phyloP scores from a whole-genome alignment of 2,888 invertebrate species.

The Apamea monoglypha region DNA sequence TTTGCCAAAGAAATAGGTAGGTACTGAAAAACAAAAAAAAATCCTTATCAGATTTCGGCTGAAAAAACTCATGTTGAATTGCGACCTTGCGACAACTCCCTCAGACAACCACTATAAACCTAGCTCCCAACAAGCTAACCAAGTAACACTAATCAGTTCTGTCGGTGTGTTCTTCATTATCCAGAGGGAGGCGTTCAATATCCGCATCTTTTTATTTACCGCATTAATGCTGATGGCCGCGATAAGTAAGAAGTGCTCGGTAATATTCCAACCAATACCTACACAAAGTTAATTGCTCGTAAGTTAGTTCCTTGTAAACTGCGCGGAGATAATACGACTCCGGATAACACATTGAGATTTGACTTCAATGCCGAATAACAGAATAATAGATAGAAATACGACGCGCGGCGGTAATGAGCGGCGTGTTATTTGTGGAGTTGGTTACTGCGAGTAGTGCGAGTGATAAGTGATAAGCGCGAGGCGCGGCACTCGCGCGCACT shows the following conservation, averaged over 20 bases:
- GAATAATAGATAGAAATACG: constrained; percentile 24
- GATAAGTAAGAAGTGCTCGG: constrained; percentile 1
- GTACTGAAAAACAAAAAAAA: background rate
- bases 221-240: background rate
- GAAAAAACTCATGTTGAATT: background rate
- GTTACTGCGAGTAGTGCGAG: background rate
- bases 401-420: constrained; percentile 38
- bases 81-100: background rate
- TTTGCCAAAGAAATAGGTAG: background rate
- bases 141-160: background rate
- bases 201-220: background rate
- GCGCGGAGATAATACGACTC: constrained; percentile 43
- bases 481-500: background rate
- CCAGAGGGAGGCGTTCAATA: background rate
- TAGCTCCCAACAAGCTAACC: background rate
- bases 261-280: constrained; percentile 8
- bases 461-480: constrained; percentile 30
- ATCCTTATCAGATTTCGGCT: background rate
- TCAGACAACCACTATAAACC: background rate
- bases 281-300: constrained; percentile 28
- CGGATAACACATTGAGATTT: constrained; percentile 41
- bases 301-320: constrained; percentile 34
- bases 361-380: constrained; percentile 61
- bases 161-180: background rate
- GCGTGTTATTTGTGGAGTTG: constrained; percentile 30